A percentile compares a stretch with the other conserved stretches of the same genome.
Conservation (phyloP, 2,797 vertebrate genomes). For the Myotis daubentonii region DNA sequence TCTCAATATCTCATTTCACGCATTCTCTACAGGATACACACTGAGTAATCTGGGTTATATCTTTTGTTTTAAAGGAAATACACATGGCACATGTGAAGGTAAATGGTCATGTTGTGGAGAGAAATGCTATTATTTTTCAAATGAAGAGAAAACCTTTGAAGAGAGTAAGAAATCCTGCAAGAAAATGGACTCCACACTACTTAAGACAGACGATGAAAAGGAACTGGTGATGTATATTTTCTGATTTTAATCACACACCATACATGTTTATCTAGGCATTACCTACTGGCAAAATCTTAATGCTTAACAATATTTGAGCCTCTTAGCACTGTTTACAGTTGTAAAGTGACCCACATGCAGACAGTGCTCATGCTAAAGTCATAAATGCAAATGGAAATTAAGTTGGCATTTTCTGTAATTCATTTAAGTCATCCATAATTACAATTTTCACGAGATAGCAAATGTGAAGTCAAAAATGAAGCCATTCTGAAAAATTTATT, state of each 20-base stretch:
- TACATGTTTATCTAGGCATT: not conserved
- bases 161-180: not conserved
- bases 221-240: constrained; percentile 39
- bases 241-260: not conserved
- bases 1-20: not conserved
- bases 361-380: not conserved
- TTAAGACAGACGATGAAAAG: not conserved
- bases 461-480: not conserved
- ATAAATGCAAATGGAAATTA: not conserved
- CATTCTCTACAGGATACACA: not conserved
- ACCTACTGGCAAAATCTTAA: not conserved
- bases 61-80: constrained; percentile 39
- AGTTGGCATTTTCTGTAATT: not conserved
- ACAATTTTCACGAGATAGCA: not conserved
- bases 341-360: not conserved
- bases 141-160: not conserved
- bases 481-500: not conserved
- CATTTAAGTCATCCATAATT: not conserved
- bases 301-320: not conserved
- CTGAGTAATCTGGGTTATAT: not conserved
- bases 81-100: rapidly evolving
- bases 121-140: constrained; percentile 47
- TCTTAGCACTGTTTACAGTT: not conserved
- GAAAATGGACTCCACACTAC: not conserved
- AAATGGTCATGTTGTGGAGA: not conserved